Percentiles rank a stretch among this genome's conserved stretches.
phyloP scores from a whole-genome alignment of 2,888 invertebrate genomes.

The Hemaris fuciformis region DNA sequence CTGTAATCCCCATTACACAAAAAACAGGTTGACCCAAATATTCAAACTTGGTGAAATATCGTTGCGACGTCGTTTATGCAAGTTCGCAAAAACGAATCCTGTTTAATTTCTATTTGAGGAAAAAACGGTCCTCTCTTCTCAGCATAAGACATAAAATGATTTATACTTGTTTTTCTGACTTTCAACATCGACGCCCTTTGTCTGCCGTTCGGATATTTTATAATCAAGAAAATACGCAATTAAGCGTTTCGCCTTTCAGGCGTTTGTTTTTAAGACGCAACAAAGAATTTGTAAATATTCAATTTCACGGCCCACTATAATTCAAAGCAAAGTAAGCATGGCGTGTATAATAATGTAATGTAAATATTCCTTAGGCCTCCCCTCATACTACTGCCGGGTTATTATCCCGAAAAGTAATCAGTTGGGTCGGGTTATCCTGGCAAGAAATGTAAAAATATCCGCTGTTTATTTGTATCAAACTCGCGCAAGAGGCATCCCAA shows the following conservation, averaged over 20 bases:
- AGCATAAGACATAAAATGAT: constrained; percentile 58
- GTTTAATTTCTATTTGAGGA: constrained; percentile 50
- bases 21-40: constrained; percentile 80
- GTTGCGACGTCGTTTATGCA: constrained; percentile 75
- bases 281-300: constrained; percentile 17
- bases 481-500: constrained; percentile 75
- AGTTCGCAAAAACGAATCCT: constrained; percentile 76
- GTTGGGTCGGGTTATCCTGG: constrained; percentile 75
- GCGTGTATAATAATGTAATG: constrained; percentile 55
- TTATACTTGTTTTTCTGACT: constrained; percentile 41
- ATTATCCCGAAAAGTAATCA: constrained; percentile 78
- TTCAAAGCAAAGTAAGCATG: constrained; percentile 28
- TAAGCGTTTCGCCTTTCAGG: neutral
- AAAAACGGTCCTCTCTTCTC: constrained; percentile 59
- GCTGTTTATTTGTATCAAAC: constrained; percentile 81
- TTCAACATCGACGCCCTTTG: constrained; percentile 57
- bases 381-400: constrained; percentile 60
- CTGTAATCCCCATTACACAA: constrained; percentile 77
- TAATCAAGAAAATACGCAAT: neutral
- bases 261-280: neutral
- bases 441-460: constrained; percentile 80
- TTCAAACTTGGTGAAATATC: constrained; percentile 73
- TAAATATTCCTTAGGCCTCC: constrained; percentile 61
- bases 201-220: constrained; percentile 49
- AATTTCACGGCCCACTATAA: constrained; percentile 24